Evolutionary conservation across 2,888 invertebrate species (phyloP).

Genomic region (Plemyria rubiginata): DNA sequence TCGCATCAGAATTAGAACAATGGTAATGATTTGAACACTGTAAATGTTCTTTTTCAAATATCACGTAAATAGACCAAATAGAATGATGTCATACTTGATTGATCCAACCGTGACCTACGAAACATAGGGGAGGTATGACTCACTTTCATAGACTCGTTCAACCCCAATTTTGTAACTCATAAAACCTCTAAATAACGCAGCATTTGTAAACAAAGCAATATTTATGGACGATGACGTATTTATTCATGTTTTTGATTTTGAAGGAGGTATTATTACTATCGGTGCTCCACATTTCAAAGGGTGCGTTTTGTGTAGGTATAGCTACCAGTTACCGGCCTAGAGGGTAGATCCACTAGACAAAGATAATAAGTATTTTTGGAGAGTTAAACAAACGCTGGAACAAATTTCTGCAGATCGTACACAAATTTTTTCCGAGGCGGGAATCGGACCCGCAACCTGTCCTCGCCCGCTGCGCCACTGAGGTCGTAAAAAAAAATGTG

Average conservation of each 20-base stretch:
- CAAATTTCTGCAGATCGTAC: no score
- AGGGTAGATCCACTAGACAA: no score
- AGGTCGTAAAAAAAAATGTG: no score
- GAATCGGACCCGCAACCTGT: no score
- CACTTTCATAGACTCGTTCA: slow-evolving; percentile 27
- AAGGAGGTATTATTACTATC: neutral
- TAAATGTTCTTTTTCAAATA: neutral
- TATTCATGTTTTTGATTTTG: neutral
- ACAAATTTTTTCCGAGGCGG: no score
- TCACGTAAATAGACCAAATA: slow-evolving; percentile 4
- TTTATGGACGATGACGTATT: slow-evolving; percentile 18
- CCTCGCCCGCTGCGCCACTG: no score
- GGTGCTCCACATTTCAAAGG: no score
- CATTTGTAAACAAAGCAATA: slow-evolving; percentile 20
- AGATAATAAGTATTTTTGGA: no score
- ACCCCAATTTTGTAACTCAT: slow-evolving; percentile 29
- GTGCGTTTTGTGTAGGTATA: no score
- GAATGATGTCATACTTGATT: slow-evolving; percentile 25
- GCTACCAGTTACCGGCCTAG: no score
- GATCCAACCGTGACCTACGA: slow-evolving; percentile 31
- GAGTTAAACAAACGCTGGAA: no score
- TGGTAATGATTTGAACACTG: neutral
- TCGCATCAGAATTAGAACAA: no score
- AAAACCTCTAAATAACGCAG: slow-evolving; percentile 20
- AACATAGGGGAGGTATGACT: slow-evolving; percentile 29